Conservation (phyloP, 2,797 vertebrate species). For the Hypotaenidia philippensis region DNA sequence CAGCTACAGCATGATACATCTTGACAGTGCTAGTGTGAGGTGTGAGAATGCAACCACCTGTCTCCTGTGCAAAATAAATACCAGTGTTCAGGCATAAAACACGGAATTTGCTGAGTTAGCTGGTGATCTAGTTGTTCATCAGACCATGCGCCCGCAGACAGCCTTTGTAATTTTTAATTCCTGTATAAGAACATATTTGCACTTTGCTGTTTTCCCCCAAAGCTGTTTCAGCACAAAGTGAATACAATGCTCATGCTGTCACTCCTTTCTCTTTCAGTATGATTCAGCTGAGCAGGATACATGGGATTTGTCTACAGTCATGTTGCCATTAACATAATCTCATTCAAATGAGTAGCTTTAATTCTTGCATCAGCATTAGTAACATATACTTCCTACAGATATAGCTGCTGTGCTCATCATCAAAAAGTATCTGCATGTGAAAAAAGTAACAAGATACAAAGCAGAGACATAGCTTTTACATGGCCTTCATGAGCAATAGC, state of each 20-base stretch:
- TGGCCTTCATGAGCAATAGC: not conserved
- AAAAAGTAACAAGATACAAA: not conserved
- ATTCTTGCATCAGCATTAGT: not conserved
- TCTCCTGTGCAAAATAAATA: not conserved
- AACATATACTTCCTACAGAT: not conserved
- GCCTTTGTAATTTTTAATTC: not conserved
- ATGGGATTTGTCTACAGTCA: not conserved
- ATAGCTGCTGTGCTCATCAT: not conserved
- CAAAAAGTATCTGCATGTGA: not conserved
- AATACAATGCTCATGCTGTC: not conserved
- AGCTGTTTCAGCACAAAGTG: not conserved
- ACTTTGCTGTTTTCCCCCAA: not conserved
- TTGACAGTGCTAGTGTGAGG: not conserved
- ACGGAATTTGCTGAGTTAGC: not conserved
- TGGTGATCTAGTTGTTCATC: not conserved
- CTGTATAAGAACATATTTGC: not conserved
- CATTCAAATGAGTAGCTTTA: not conserved
- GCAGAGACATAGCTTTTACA: not conserved
- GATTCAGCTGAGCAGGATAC: not conserved
- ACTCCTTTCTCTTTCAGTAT: not conserved
- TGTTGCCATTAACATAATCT: not conserved
- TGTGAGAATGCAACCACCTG: not conserved
- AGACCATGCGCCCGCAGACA: not conserved
- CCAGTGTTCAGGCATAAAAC: not conserved
- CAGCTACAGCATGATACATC: not conserved